These are phyloP conservation scores for Hypomecis atomaria DNA, from an alignment of 2,888 invertebrate species.

Conservation along the genomic window DNA sequence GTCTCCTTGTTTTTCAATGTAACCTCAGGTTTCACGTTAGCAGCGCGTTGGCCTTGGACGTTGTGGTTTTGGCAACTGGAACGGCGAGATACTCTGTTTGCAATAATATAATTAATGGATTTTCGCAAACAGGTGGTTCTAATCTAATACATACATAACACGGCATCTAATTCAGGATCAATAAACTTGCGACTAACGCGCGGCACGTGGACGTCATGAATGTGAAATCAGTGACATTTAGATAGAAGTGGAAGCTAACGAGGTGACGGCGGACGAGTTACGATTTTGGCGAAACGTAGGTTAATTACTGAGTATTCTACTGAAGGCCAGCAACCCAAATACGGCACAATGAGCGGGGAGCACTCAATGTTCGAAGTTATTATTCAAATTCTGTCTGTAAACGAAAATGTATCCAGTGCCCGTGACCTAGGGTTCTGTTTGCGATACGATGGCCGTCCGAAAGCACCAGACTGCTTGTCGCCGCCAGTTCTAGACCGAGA, in stretches of 20 bases:
- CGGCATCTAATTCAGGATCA: slow-evolving; percentile 25
- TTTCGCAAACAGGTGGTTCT: slow-evolving; percentile 26
- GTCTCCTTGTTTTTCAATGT: slow-evolving; percentile 54
- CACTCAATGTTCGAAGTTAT: slow-evolving; percentile 53
- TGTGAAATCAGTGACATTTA: slow-evolving; percentile 22
- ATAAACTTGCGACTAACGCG: slow-evolving; percentile 11
- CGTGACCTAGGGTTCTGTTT: slow-evolving; percentile 80
- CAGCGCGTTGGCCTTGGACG: slow-evolving; percentile 54
- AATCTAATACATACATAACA: slow-evolving; percentile 23
- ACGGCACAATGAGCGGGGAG: slow-evolving; percentile 51
- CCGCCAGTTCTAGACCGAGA: slow-evolving; percentile 74
- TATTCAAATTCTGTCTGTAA: slow-evolving; percentile 49
- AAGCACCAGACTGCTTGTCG: slow-evolving; percentile 83
- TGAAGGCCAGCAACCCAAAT: slow-evolving; percentile 52
- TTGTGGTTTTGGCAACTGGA: slow-evolving; percentile 48
- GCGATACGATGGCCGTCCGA: slow-evolving; percentile 69
- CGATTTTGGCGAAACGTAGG: slow-evolving; percentile 21
- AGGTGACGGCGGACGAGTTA: slow-evolving; percentile 6
- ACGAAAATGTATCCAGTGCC: slow-evolving; percentile 76
- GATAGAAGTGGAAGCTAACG: slow-evolving; percentile 4
- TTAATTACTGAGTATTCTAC: slow-evolving; percentile 50
- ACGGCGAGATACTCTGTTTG: slow-evolving; percentile 26
- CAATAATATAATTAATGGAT: slow-evolving; percentile 27
- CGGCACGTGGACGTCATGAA: slow-evolving; percentile 12
- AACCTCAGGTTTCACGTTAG: slow-evolving; percentile 48